Conservation (phyloP, 2,888 invertebrate species). For the Trachelus stipa region DNA sequence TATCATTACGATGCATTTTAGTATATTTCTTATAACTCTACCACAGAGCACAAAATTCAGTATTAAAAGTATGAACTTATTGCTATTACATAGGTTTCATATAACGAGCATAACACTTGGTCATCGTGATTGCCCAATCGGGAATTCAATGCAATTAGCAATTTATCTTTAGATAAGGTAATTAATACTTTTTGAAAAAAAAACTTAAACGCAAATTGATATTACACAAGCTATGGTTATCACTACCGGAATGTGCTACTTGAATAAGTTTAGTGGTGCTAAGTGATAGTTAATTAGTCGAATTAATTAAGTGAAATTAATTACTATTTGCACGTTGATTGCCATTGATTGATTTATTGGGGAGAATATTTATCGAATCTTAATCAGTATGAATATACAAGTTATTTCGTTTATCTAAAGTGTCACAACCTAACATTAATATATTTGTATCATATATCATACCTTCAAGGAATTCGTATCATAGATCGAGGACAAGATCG, state of each 20-base stretch:
- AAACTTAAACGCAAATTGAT: constrained; percentile 33
- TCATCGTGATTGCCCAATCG: constrained; percentile 23
- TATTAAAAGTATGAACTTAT: not conserved
- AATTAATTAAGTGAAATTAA: not conserved
- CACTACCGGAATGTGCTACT: not conserved
- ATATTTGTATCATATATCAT: no score
- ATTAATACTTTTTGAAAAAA: constrained; percentile 43
- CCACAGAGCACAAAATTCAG: not conserved
- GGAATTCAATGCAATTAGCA: constrained; percentile 43
- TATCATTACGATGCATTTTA: not conserved
- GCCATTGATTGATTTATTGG: not conserved
- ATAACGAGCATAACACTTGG: not conserved
- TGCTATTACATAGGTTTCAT: not conserved
- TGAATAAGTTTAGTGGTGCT: not conserved
- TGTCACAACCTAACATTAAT: not conserved
- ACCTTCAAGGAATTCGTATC: no score
- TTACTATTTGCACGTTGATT: not conserved
- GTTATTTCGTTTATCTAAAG: not conserved
- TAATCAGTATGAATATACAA: not conserved
- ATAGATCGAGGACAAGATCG: no score
- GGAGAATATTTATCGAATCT: not conserved
- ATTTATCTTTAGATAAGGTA: constrained; percentile 28
- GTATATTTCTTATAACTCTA: no score
- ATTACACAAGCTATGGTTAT: constrained; percentile 29
- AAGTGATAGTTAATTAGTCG: not conserved